These are phyloP conservation scores for Perizoma affinitatum DNA, from an alignment of 2,888 invertebrate species.

Conservation along the genomic window DNA sequence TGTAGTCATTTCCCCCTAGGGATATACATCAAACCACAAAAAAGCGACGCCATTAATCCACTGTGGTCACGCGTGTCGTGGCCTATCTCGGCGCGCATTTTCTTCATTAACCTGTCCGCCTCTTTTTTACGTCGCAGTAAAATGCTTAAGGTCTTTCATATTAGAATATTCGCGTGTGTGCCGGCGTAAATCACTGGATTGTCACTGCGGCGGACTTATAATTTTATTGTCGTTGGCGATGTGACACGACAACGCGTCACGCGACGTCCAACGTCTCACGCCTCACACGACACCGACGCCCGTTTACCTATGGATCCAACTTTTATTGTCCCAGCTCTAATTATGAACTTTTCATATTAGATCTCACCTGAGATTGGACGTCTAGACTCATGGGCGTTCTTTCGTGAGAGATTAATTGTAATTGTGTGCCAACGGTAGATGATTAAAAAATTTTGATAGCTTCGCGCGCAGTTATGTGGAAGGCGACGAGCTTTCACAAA, in stretches of 20 bases:
- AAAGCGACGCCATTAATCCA: slow-evolving; percentile 40
- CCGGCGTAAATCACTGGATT: slow-evolving; percentile 82
- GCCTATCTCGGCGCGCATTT: slow-evolving; percentile 72
- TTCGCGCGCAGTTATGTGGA: slow-evolving; percentile 38
- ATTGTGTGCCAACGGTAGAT: slow-evolving; percentile 61
- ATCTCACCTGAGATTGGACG: slow-evolving; percentile 73
- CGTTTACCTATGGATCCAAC: slow-evolving; percentile 60
- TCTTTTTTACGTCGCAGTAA: slow-evolving; percentile 69
- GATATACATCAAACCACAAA: slow-evolving; percentile 32
- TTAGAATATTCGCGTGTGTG: slow-evolving; percentile 82
- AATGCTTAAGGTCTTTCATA: slow-evolving; percentile 72
- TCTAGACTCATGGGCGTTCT: slow-evolving; percentile 66
- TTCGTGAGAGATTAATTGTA: slow-evolving; percentile 79
- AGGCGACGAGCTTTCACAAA: slow-evolving; percentile 43
- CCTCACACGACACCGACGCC: slow-evolving; percentile 54
- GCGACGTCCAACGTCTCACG: slow-evolving; percentile 52
- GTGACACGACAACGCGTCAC: slow-evolving; percentile 76
- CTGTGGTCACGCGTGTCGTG: slow-evolving; percentile 64
- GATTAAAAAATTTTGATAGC: slow-evolving; percentile 71
- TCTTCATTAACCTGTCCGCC: slow-evolving; percentile 80
- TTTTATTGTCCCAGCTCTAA: slow-evolving; percentile 77
- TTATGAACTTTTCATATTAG: slow-evolving; percentile 69
- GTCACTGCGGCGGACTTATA: slow-evolving; percentile 83
- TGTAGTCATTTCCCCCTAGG: slow-evolving; percentile 14
- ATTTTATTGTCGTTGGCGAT: slow-evolving; percentile 81